A percentile compares a stretch with the other conserved stretches of the same genome.
These are phyloP conservation scores for Abrostola triplasia DNA, from an alignment of 2,888 invertebrate genomes.

Conservation along the genomic window DNA sequence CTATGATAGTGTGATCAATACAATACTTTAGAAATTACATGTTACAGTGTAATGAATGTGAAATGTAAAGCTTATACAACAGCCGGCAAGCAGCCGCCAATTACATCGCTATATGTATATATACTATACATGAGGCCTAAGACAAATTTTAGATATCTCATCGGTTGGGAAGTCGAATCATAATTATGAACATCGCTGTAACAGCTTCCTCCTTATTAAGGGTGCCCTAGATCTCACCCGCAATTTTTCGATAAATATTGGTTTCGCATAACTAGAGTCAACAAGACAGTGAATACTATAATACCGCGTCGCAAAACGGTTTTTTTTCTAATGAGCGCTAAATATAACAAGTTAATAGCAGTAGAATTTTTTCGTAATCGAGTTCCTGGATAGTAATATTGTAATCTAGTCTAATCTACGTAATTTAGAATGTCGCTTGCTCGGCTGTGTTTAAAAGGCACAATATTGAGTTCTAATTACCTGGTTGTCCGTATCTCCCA, in stretches of 20 bases:
- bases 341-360: not conserved
- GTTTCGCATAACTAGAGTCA: too few species aligned
- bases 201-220: too few species aligned
- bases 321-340: not conserved
- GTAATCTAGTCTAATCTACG: constrained; percentile 17
- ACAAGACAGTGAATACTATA: too few species aligned
- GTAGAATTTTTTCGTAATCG: not conserved
- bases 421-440: not conserved
- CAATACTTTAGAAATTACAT: constrained; percentile 41
- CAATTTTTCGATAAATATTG: too few species aligned
- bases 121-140: too few species aligned
- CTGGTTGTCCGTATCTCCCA: constrained; percentile 87
- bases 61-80: constrained; percentile 4
- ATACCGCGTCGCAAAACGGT: too few species aligned
- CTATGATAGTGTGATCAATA: constrained; percentile 51
- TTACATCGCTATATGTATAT: not conserved
- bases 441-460: constrained; percentile 3
- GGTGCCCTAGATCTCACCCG: too few species aligned
- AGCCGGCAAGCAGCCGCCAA: constrained; percentile 1
- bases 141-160: too few species aligned
- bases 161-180: too few species aligned
- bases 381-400: constrained; percentile 11
- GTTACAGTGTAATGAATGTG: constrained; percentile 26
- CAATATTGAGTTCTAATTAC: constrained; percentile 53
- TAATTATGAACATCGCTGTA: too few species aligned